phyloP scores from a whole-genome alignment of 1,140 invertebrate species.

The Lasaia peninsularis region DNA sequence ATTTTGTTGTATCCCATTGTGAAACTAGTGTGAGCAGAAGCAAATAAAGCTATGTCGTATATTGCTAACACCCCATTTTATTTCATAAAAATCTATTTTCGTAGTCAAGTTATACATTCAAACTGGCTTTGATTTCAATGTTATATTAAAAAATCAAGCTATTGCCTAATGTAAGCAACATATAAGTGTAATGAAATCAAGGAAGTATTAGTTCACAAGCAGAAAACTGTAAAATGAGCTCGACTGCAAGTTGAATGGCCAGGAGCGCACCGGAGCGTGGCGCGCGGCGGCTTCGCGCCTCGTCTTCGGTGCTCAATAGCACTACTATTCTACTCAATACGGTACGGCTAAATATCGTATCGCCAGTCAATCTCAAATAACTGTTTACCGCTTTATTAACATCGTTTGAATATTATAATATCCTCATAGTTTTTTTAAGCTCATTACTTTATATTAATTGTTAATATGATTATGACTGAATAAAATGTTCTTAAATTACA shows the following conservation, averaged over 20 bases:
- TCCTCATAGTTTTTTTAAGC: too few species aligned
- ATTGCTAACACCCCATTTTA: too few species aligned
- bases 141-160: not conserved
- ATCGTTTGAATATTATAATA: too few species aligned
- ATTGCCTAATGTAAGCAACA: constrained; percentile 11
- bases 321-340: constrained; percentile 21
- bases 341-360: not conserved
- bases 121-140: not conserved
- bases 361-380: not conserved
- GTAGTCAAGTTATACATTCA: not conserved
- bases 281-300: constrained; percentile 44
- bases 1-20: too few species aligned
- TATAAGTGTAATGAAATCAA: constrained; percentile 37
- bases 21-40: too few species aligned
- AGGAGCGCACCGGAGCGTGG: constrained; percentile 53
- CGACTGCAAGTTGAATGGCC: constrained; percentile 65
- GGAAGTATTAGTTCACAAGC: constrained; percentile 55
- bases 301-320: constrained; percentile 14
- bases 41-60: too few species aligned
- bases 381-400: not conserved
- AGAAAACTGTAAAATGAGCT: constrained; percentile 53
- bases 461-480: too few species aligned
- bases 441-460: too few species aligned
- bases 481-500: too few species aligned
- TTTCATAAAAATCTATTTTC: too few species aligned